Base-by-base conservation (phyloP, 2,797 vertebrate species). In the Petrocephalus sullivani region DNA sequence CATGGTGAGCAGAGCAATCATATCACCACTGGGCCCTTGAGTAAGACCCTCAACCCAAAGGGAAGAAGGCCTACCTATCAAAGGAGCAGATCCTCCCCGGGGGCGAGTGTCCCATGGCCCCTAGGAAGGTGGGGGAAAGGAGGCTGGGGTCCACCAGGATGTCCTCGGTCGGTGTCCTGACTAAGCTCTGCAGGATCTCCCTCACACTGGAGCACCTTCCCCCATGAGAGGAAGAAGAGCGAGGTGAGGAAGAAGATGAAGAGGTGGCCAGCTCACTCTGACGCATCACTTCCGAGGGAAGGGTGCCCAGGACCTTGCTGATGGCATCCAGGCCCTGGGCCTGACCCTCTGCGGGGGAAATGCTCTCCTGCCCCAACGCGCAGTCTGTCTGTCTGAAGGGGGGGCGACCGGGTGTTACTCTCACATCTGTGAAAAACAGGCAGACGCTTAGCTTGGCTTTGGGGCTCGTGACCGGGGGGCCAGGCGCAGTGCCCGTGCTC, bases 101-200 rank as follows among this genome's bases (percentile, higher is more conserved):
- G 5, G 97, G 96, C 0, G 96, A 93, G 92, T 99, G 97, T 93
- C 97, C 97, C 92, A 97, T 86, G 2, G 96, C 89, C 49, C 89
- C 94, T 71, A 95, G 95, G 88, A 99, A 98, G 33, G 97, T 96
- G 92, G 97, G 97, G 7, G 96, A 95, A 86, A 97, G 91, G 0
- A 96, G 95, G 91, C 98, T 97, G 0, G 97, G 95, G 1, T 97
- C 97, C 54, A 96, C 95, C 89, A 98, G 97, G 88, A 95, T 91
- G 88, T 95, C 95, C 89, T 98, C 97, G 87, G 97, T 93, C 0
- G 98, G 98, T n/a, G 97, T 95, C 5, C 98, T 97, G 87, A 99
- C 98, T 71, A 99, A 95, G 89, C 97, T 99, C 94, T 97, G 98
- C 88, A 99, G 90, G 91, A 99, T 99, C 93, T 99, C 97, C 92